phyloP scores from a whole-genome alignment of 37 sponge, comb jelly and placozoan genomes.

The Theonella swinhoei region DNA sequence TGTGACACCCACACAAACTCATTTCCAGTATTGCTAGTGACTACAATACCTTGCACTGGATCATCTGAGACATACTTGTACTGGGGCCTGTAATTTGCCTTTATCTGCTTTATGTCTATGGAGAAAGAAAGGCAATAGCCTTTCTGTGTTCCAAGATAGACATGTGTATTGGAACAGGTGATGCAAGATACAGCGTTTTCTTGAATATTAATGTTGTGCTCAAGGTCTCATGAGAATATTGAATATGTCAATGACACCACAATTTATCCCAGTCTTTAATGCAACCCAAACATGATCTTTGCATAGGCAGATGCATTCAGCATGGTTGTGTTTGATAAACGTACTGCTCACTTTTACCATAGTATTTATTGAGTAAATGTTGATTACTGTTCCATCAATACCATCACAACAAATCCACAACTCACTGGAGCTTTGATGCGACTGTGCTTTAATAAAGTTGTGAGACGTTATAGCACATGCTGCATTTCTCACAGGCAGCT shows the following conservation, averaged over 20 bases:
- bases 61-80: constrained; percentile 58
- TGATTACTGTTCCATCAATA: constrained; percentile 55
- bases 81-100: constrained; percentile 7
- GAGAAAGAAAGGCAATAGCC: constrained; percentile 58
- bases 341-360: constrained; percentile 44
- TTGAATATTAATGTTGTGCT: constrained; percentile 60
- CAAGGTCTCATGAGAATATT: constrained; percentile 24
- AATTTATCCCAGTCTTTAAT: constrained; percentile 58
- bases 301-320: constrained; percentile 54
- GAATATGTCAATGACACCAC: constrained; percentile 58
- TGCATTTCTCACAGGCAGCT: constrained; percentile 45
- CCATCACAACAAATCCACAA: constrained; percentile 77
- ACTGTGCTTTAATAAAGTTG: not conserved
- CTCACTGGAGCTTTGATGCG: constrained; percentile 18
- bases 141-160: constrained; percentile 72
- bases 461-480: constrained; percentile 40
- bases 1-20: constrained; percentile 63
- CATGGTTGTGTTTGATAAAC: constrained; percentile 61
- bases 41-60: constrained; percentile 54
- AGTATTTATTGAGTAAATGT: constrained; percentile 50
- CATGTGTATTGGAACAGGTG: constrained; percentile 28
- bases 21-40: too few relatives aligned
- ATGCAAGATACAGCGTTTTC: constrained; percentile 64
- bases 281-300: constrained; percentile 70
- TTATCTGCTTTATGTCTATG: not conserved